Evolutionary conservation across 2,888 invertebrate genomes (phyloP), one percentile per base, ranked within the genome.

Genomic region (Pollenia labialis): DNA sequence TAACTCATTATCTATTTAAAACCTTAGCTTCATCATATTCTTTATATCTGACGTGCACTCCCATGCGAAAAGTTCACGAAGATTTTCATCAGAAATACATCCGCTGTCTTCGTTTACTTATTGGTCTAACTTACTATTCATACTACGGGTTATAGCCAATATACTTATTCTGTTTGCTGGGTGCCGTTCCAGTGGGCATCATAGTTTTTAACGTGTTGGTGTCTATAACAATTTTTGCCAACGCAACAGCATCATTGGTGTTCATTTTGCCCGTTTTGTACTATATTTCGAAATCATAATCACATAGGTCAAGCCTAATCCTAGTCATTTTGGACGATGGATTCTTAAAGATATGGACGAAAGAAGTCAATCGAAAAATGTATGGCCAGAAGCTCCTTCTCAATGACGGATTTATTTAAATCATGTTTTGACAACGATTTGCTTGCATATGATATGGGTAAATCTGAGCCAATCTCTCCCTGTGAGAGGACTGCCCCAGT

Each of bases 1-100:
- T 0, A 46, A 14, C 18, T 23, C 11, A 16, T 23, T 2, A 9
- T 16, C 16, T 44, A 62, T 3, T 42, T 62, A 16, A 62, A 42
- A 62, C 16, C 16, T 23, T 4, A 44, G 14, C 10, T 42, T 62
- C 23, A 1, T 60, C 42, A 42, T 7, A 8, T 62, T 42, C 18
- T 7, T 62, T 12, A 62, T 42, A 16, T 62, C 60, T 32, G 60
- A 62, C 8, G 60, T 42, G n/a, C 42, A 42, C n/a, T 62, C 60
- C 60, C 60, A 62, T 42, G n/a, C 42, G 42, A 62, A 62, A n/a
- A 8, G 16, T 42, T 14, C 9, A 62, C 42, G 42, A 40, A 16
- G 60, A n/a, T 42, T 42, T 62, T 62, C 42, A 42, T 10, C 42
- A 42, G 42, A 14, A 54, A 16, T 18, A 54, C 16, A 7, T 56